Evolutionary conservation across 2,113 vertebrate species (phyloP).

Genomic region (Paracanthobrama guichenoti): DNA sequence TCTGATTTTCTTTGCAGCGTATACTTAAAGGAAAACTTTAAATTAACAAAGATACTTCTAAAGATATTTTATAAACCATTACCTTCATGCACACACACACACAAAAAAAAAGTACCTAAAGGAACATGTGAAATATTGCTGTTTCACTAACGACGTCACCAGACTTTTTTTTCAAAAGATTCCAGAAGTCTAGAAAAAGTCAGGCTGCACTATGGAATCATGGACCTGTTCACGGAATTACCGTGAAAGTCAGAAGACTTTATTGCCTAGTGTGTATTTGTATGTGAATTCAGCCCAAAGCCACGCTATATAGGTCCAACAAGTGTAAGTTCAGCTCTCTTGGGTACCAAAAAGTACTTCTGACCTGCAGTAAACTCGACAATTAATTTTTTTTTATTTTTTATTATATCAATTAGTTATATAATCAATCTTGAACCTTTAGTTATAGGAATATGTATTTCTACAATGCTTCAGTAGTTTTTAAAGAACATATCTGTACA

Average conservation of each 20-base stretch:
- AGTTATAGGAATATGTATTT: neutral
- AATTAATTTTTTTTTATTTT: too few relatives aligned
- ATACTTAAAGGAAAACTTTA: neutral
- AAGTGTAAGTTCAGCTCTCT: neutral
- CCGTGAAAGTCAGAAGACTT: neutral
- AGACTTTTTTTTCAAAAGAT: neutral
- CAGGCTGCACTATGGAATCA: neutral
- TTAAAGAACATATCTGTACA: neutral
- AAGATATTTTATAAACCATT: neutral
- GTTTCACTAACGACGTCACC: neutral
- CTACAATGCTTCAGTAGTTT: neutral
- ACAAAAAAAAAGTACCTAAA: neutral
- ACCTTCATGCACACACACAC: neutral
- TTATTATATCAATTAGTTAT: too few relatives aligned
- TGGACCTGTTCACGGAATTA: neutral
- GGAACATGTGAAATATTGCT: neutral
- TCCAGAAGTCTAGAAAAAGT: conserved; percentile 1
- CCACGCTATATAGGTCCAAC: neutral
- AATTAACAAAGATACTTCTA: neutral
- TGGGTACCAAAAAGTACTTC: too few relatives aligned
- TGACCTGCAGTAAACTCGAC: too few relatives aligned
- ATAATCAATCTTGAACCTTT: too few relatives aligned
- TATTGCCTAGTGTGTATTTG: neutral
- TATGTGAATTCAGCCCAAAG: neutral
- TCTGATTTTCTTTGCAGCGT: neutral